phyloP scores from a whole-genome alignment of 2,888 invertebrate species.

The Thecophora atra region DNA sequence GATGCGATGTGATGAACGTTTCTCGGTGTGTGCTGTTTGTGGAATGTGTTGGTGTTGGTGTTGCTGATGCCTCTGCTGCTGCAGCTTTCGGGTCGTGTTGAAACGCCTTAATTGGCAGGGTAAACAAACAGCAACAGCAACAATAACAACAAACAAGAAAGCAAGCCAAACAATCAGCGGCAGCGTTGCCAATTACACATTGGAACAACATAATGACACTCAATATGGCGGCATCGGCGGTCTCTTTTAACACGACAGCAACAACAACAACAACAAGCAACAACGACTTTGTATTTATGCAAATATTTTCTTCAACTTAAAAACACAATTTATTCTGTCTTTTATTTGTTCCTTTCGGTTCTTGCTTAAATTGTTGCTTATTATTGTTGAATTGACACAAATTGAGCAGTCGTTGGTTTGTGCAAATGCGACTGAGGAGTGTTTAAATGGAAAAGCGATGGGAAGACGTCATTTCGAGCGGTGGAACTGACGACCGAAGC shows the following conservation, averaged over 20 bases:
- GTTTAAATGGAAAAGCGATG: too few relatives aligned
- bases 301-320: constrained; percentile 42
- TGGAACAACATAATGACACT: constrained; percentile 57
- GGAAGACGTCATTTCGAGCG: too few relatives aligned
- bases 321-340: background rate
- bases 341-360: background rate
- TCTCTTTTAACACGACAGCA: constrained; percentile 1
- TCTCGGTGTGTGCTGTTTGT: constrained; percentile 29
- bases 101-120: constrained; percentile 29
- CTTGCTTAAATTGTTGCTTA: background rate
- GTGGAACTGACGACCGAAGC: too few relatives aligned
- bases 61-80: background rate
- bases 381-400: background rate
- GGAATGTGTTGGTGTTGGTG: background rate
- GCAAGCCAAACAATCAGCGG: constrained; percentile 22
- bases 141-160: too few relatives aligned
- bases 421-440: background rate
- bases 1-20: constrained; percentile 16
- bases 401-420: background rate
- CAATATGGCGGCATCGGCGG: constrained; percentile 49
- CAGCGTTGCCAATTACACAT: constrained; percentile 56
- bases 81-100: background rate
- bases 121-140: constrained; percentile 3
- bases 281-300: constrained; percentile 49
- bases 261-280: background rate